These are phyloP conservation scores for Myxocyprinus asiaticus DNA, from an alignment of 2,113 vertebrate genomes.

Conservation along the genomic window DNA sequence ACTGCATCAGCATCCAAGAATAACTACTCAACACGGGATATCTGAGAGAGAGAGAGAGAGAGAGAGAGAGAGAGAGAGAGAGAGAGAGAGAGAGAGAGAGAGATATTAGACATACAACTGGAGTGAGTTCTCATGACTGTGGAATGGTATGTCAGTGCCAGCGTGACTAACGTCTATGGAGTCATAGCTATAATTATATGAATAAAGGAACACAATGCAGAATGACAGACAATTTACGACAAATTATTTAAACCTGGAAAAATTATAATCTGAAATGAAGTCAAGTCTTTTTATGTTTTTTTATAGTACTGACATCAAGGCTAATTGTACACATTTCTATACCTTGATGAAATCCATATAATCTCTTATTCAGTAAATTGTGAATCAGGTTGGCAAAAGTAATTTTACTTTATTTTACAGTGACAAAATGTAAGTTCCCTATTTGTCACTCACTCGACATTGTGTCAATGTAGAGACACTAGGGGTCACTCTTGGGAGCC, in stretches of 20 bases:
- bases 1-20: conserved; percentile 42
- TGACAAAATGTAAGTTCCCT: too few species aligned
- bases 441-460: too few species aligned
- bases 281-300: not conserved
- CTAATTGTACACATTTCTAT: not conserved
- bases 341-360: not conserved
- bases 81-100: conserved; percentile 2
- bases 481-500: too few species aligned
- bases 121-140: conserved; percentile 29
- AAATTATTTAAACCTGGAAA: conserved; percentile 35
- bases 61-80: conserved; percentile 14
- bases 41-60: conserved; percentile 15
- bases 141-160: conserved; percentile 48
- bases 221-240: conserved; percentile 32
- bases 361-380: not conserved
- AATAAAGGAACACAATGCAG: conserved; percentile 11
- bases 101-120: conserved; percentile 29
- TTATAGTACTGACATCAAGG: conserved; percentile 5
- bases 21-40: conserved; percentile 45
- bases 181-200: conserved; percentile 39
- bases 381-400: too few species aligned
- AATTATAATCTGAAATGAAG: conserved; percentile 28
- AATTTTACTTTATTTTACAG: too few species aligned
- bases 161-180: conserved; percentile 16
- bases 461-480: too few species aligned